Evolutionary conservation across 2,888 invertebrate genomes (phyloP).

Genomic region (Orchesella flavescens): DNA sequence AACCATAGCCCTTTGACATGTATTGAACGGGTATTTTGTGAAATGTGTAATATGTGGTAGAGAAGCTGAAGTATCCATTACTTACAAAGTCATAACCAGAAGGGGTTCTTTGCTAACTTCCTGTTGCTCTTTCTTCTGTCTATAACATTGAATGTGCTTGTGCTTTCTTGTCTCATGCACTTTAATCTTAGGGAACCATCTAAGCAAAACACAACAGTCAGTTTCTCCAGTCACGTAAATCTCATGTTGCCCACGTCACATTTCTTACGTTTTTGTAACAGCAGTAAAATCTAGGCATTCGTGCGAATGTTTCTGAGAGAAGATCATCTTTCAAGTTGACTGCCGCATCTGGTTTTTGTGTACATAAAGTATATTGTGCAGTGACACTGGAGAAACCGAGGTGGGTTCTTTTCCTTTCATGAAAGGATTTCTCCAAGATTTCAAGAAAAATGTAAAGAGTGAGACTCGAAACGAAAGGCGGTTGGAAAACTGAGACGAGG

Average conservation of each 20-base stretch:
- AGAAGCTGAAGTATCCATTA: conserved; percentile 38
- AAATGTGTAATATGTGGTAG: conserved; percentile 29
- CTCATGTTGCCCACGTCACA: conserved; percentile 60
- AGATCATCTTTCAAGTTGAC: conserved; percentile 62
- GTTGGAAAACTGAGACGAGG: conserved; percentile 33
- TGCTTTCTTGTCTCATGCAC: not conserved
- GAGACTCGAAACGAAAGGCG: conserved; percentile 21
- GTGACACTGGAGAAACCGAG: conserved; percentile 58
- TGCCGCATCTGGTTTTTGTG: conserved; percentile 54
- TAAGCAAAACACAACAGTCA: not conserved
- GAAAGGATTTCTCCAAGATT: conserved; percentile 33
- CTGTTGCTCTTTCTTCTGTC: conserved; percentile 60
- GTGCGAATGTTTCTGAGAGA: conserved; percentile 56
- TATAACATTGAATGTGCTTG: not conserved
- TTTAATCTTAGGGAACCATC: not conserved
- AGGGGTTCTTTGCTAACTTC: conserved; percentile 34
- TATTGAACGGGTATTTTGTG: conserved; percentile 33
- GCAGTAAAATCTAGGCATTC: conserved; percentile 50
- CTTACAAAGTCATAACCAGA: conserved; percentile 7
- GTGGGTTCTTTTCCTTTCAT: conserved; percentile 50
- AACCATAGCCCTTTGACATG: conserved; percentile 46
- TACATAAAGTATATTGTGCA: conserved; percentile 21
- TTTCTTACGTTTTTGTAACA: conserved; percentile 34
- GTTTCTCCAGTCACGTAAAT: conserved; percentile 45
- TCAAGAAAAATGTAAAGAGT: conserved; percentile 24